Evolutionary conservation across 1,140 invertebrate species (phyloP).

Genomic region (Tenebrio molitor): DNA sequence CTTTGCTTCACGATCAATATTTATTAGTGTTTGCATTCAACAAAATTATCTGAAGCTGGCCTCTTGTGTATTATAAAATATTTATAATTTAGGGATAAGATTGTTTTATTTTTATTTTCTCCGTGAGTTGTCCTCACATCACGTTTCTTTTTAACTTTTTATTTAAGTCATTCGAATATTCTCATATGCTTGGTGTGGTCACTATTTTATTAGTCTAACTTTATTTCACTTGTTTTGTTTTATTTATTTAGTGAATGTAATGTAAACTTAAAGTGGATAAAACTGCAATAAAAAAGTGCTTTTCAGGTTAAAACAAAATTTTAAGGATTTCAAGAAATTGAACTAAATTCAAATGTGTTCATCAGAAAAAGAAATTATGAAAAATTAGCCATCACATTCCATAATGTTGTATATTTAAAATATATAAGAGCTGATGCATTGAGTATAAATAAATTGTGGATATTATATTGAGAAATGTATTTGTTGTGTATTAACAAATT

Average conservation of each 20-base stretch:
- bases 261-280: slow-evolving; percentile 26
- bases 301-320: slow-evolving; percentile 24
- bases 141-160: slow-evolving; percentile 45
- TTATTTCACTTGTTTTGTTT: slow-evolving; percentile 47
- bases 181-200: slow-evolving; percentile 49
- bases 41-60: slow-evolving; percentile 45
- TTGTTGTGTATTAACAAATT: slow-evolving; percentile 57
- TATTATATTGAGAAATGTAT: slow-evolving; percentile 41
- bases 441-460: slow-evolving; percentile 45
- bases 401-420: slow-evolving; percentile 50
- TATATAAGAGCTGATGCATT: slow-evolving; percentile 40
- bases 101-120: slow-evolving; percentile 43
- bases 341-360: slow-evolving; percentile 54
- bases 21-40: slow-evolving; percentile 45
- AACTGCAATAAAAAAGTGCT: slow-evolving; percentile 42
- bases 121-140: slow-evolving; percentile 39
- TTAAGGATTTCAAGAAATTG: slow-evolving; percentile 9
- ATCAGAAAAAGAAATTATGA: slow-evolving; percentile 41
- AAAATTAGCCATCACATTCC: slow-evolving; percentile 37
- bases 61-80: slow-evolving; percentile 50
- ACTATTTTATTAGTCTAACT: slow-evolving; percentile 38
- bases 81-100: slow-evolving; percentile 46
- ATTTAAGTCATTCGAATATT: slow-evolving; percentile 34
- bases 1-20: slow-evolving; percentile 45
- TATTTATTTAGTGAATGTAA: slow-evolving; percentile 25